Evolutionary conservation across 2,888 invertebrate species (phyloP), one percentile per base, ranked within the genome.

Genomic region (Meliscaeva auricollis): DNA sequence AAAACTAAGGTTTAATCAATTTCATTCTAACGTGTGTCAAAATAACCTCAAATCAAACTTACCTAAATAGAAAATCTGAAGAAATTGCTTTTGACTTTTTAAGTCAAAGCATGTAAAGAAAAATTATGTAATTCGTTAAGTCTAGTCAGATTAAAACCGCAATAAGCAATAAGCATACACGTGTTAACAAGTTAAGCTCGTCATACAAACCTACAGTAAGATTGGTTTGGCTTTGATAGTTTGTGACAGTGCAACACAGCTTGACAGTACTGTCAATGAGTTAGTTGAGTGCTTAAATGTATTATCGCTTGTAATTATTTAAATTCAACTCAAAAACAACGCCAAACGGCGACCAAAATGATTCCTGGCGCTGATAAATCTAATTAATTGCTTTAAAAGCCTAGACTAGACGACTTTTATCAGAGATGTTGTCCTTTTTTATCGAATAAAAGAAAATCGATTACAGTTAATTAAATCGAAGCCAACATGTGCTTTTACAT

Each of bases 181-280:
- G 50, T 50, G 66, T 66, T 66, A 66, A 66, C 66, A 66, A 66
- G 22, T 35, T 50, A 50, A 50, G 30, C 66, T 66, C 48, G 20
- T 35, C 66, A 66, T n/a, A 9, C 13, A 13, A 35, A n/a, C 66
- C 22, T 8, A 35, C 32, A 11, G 48, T 48, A 44, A 62, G 46
- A 62, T 50, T 66, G 9, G 20, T 50, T 22, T 50, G 8, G 20
- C 32, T 50, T 8, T 5, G 22, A 35, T 32, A 50, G 35, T 35
- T 50, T 20, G 35, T 50, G 66, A 66, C 66, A 66, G n/a, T 11
- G 2, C 50, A 66, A 13, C n/a, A 1, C 35, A 35, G 13, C 66
- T 22, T 52, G 60, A 58, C 68, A 62, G 32, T 50, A 69, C 62
- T 80, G 79, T 68, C 66, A 75, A 81, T 70, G 56, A 64, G 62